A percentile compares a stretch with the other conserved stretches of the same genome.
Conservation (phyloP, 2,888 invertebrate species). For the Crocallis elinguaria region DNA sequence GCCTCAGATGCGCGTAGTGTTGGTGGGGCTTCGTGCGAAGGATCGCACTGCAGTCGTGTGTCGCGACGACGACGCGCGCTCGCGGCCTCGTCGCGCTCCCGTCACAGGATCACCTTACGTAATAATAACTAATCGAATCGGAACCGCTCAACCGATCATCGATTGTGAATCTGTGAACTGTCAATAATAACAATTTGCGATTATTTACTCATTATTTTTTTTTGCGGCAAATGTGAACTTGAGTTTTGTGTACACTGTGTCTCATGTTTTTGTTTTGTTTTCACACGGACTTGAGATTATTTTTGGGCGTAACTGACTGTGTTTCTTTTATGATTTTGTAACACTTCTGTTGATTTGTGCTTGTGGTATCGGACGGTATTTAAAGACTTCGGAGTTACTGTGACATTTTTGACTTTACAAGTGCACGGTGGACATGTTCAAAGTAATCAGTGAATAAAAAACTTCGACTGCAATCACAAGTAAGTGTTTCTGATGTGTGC, state of each 20-base stretch:
- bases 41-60: conserved; percentile 85
- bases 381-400: conserved; percentile 52
- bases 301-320: conserved; percentile 73
- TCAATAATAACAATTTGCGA: conserved; percentile 52
- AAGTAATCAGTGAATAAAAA: conserved; percentile 52
- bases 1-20: conserved; percentile 86
- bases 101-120: conserved; percentile 72
- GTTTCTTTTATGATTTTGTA: conserved; percentile 58
- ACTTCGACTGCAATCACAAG: conserved; percentile 48
- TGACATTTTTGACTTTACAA: conserved; percentile 59
- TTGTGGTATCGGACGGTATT: conserved; percentile 50
- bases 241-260: conserved; percentile 67
- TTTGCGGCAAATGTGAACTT: conserved; percentile 58
- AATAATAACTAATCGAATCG: conserved; percentile 76
- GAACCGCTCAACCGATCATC: conserved; percentile 73
- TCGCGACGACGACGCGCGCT: conserved; percentile 77
- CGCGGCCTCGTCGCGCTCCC: conserved; percentile 64
- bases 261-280: conserved; percentile 74
- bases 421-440: conserved; percentile 58
- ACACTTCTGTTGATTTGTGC: conserved; percentile 58
- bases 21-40: conserved; percentile 86
- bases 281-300: conserved; percentile 65
- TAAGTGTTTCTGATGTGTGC: conserved; percentile 51
- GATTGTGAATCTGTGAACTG: conserved; percentile 76
- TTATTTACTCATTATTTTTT: conserved; percentile 54